Base-by-base conservation (phyloP, 1,140 invertebrate genomes). In the Coboldia fuscipes region DNA sequence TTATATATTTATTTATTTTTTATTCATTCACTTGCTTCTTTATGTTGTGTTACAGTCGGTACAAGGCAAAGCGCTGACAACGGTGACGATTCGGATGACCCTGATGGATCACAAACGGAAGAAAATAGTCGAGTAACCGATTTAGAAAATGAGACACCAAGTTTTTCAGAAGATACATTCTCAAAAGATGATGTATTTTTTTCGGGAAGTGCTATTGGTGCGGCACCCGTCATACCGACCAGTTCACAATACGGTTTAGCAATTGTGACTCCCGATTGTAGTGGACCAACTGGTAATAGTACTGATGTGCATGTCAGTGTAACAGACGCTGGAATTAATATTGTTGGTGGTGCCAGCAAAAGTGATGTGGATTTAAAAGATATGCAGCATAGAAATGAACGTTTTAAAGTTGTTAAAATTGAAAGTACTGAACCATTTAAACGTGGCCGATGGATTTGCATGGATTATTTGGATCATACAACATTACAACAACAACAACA, bases 351-450 rank as follows among this genome's bases (percentile, higher is more conserved):
- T 40, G 59, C 62, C 33, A 62, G 62, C 33, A 74, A 75, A 52
- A 62, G 65, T 35, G 66, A 69, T 39, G 55, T 59, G 3, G 71
- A 72, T 45, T 62, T 73, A 49, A 66, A 74, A 48, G 71, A 75
- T 42, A 66, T 74, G 36, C 72, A 77, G 45, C 70, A 74, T 45
- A 68, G 76, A 44, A 82, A 80, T 55, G 78, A 83, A 53, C 63
- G 86, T 39, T 96, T 96, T 56, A 89, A 89, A 65, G 86, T 94
- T 42, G 88, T 96, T 16, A 94, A 93, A 66, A 88, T 94, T 39
- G 85, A 89, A 56, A 90, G 81, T 50, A 82, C 83, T 16, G 86
- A 94, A 56, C 89, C 89, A 4, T 92, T 93, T 47, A 78, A 80
- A 42, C 67, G 89, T 26, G 90, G 90, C 17, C 62, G 89, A 46